Evolutionary conservation across 1,140 invertebrate species (phyloP).

Genomic region (Leptinotarsa undecemlineata): DNA sequence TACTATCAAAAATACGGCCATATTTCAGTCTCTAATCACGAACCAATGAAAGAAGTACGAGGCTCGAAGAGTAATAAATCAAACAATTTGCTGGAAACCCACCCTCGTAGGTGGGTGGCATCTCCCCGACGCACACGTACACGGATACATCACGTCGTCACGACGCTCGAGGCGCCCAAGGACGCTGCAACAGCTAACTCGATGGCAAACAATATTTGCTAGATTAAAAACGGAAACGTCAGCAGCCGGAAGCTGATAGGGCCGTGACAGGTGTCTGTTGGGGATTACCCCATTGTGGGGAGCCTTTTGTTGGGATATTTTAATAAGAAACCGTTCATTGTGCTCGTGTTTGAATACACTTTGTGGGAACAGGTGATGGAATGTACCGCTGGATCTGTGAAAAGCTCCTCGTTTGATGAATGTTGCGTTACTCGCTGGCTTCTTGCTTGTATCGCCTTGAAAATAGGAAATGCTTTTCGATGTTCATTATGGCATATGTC

Average conservation of each 20-base stretch:
- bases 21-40: slow-evolving; percentile 16
- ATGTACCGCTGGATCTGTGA: neutral
- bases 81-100: slow-evolving; percentile 46
- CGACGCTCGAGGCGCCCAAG: slow-evolving; percentile 38
- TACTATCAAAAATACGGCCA: neutral
- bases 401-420: neutral
- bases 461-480: neutral
- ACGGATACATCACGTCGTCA: slow-evolving; percentile 15
- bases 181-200: neutral
- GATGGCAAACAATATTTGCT: slow-evolving; percentile 45
- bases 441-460: neutral
- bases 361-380: neutral
- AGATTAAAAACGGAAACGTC: slow-evolving; percentile 49
- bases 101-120: slow-evolving; percentile 28
- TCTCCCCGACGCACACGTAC: slow-evolving; percentile 13
- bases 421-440: neutral
- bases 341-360: slow-evolving; percentile 10
- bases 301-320: slow-evolving; percentile 30
- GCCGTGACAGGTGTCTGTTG: slow-evolving; percentile 45
- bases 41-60: neutral
- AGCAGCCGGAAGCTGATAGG: slow-evolving; percentile 43
- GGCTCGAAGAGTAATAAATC: slow-evolving; percentile 37
- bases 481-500: neutral
- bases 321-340: slow-evolving; percentile 35
- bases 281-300: slow-evolving; percentile 31